Percentiles rank a stretch among this genome's conserved stretches.
Conservation (phyloP, 2,797 vertebrate genomes). For the Botia almorhae region DNA sequence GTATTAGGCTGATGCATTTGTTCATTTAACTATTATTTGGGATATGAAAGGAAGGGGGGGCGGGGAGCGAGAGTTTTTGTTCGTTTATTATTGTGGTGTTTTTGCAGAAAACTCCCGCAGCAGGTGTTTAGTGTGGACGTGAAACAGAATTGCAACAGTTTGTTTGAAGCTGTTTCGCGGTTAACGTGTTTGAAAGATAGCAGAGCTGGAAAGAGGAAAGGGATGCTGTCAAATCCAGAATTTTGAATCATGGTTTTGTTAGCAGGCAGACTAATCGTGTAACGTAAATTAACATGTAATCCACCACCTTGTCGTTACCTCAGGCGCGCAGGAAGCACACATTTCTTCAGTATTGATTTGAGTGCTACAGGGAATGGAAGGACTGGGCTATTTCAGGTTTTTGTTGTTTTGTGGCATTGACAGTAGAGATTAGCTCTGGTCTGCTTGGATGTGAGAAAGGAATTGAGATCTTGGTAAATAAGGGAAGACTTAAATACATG, state of each 20-base stretch:
- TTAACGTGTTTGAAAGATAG: constrained; percentile 49
- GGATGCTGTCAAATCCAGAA: constrained; percentile 46
- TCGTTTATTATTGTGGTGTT: constrained; percentile 3
- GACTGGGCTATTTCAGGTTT: constrained; percentile 1
- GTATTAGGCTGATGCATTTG: constrained; percentile 68
- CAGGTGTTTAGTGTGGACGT: constrained; percentile 58
- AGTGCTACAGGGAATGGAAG: not conserved
- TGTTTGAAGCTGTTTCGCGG: constrained; percentile 50
- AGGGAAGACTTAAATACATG: not conserved
- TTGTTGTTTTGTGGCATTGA: constrained; percentile 30
- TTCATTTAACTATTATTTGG: constrained; percentile 68
- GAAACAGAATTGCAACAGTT: constrained; percentile 53
- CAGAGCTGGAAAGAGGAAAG: constrained; percentile 14
- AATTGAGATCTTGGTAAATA: constrained; percentile 3
- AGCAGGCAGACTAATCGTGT: constrained; percentile 51
- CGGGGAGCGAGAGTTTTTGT: not conserved
- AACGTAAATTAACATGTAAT: constrained; percentile 58
- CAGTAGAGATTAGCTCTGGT: constrained; percentile 8
- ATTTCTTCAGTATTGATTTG: constrained; percentile 28
- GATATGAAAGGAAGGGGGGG: constrained; percentile 55
- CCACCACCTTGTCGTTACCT: constrained; percentile 46
- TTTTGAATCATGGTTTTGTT: constrained; percentile 51
- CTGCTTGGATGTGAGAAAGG: constrained; percentile 18
- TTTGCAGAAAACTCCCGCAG: constrained; percentile 56
- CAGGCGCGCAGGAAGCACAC: constrained; percentile 29